These are phyloP conservation scores for Montipora efflorescens DNA, from an alignment of 64 coral and sea anemone species.

Conservation along the genomic window DNA sequence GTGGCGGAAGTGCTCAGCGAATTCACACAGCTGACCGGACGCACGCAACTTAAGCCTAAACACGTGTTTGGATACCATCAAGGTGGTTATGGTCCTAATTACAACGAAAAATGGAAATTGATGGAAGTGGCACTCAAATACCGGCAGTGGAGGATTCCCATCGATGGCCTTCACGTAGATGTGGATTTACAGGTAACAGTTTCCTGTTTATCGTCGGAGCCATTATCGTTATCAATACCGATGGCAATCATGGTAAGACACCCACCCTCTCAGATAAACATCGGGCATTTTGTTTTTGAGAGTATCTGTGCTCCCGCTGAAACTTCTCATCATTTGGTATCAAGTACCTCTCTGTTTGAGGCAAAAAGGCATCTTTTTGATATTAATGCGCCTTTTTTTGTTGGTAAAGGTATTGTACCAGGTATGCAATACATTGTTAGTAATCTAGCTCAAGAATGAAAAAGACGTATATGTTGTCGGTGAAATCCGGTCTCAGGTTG, in stretches of 20 bases:
- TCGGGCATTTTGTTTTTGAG: background rate
- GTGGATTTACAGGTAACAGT: slow-evolving; percentile 51
- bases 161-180: slow-evolving; percentile 75
- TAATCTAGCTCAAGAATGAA: too few species aligned
- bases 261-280: background rate
- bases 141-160: slow-evolving; percentile 74
- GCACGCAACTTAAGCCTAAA: slow-evolving; percentile 68
- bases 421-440: too few species aligned
- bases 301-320: background rate
- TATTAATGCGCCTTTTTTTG: background rate
- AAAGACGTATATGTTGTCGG: too few species aligned
- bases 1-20: slow-evolving; percentile 74
- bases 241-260: background rate
- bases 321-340: background rate
- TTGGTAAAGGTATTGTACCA: background rate
- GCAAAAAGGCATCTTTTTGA: background rate
- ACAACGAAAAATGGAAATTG: slow-evolving; percentile 87
- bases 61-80: slow-evolving; percentile 82
- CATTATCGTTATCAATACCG: background rate
- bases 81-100: slow-evolving; percentile 79
- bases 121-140: slow-evolving; percentile 88
- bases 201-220: background rate
- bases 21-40: slow-evolving; percentile 75
- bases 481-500: too few species aligned
- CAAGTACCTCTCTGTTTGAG: background rate